A percentile compares a stretch with the other conserved stretches of the same genome.
Conservation (phyloP, 2,888 invertebrate genomes). For the Spicauda simplicius region DNA sequence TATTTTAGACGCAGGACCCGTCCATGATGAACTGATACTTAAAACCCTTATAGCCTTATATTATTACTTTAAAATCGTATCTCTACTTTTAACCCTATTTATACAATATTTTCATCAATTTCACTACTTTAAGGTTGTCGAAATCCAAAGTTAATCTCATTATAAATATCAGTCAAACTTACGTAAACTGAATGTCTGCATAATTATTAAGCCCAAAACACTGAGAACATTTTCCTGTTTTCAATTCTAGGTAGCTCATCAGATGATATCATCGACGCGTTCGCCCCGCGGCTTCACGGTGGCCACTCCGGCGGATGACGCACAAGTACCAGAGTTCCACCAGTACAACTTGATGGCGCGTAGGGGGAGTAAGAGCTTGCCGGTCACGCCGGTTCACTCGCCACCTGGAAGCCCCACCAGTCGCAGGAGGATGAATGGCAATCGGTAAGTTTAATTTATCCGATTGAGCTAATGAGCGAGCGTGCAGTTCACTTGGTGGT, state of each 20-base stretch:
- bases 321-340: constrained; percentile 50
- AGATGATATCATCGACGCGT: constrained; percentile 83
- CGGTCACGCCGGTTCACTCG: constrained; percentile 87
- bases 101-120: no score
- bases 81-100: no score
- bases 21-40: no score
- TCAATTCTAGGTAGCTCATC: constrained; percentile 71
- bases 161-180: no score
- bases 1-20: no score
- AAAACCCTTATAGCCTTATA: no score
- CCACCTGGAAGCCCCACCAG: constrained; percentile 85
- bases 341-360: constrained; percentile 68
- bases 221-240: not conserved
- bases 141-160: no score
- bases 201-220: not conserved
- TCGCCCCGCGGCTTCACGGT: constrained; percentile 74
- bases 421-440: constrained; percentile 84
- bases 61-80: no score
- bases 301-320: constrained; percentile 65
- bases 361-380: constrained; percentile 89
- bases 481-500: no score
- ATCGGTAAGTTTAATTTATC: constrained; percentile 83
- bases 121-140: no score
- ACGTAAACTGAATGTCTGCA: not conserved
- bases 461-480: no score